Evolutionary conservation across 1,140 invertebrate genomes (phyloP), one percentile per base, ranked within the genome.

Genomic region (Lasioglossum baleicum): DNA sequence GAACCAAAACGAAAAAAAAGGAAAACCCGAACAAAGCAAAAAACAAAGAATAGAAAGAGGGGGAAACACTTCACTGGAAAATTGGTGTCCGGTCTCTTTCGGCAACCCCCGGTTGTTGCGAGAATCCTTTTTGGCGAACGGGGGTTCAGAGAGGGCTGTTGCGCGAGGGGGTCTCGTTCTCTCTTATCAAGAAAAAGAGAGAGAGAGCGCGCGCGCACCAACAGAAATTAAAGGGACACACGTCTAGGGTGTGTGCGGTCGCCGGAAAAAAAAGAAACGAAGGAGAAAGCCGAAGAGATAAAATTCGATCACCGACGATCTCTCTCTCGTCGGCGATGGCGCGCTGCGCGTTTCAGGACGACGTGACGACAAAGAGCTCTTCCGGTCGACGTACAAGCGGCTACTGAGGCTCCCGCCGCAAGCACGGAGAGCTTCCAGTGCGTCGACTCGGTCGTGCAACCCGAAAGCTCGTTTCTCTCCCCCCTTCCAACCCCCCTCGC

Each of bases 391-490:
- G 91, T 90, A 90, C 91, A 90, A 89, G 89, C 90, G 91, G 91
- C 91, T 91, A 93, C 92, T 93, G 92, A 93, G 84, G 89, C 92
- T 91, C 88, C 89, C 90, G 90, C 89, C 89, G 91, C 90, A 91
- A 92, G 91, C 90, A 88, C 90, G 82, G 75, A 80, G 85, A 92
- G 90, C 92, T 92, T 92, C 83, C 91, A 92, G 81, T 92, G 92
- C 91, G 92, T 92, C 92, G 92, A 92, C 92, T 89, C 89, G 90
- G 89, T 87, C 82, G 83, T 75, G 70, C 81, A 85, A 84, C 81
- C 83, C 83, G 80, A 89, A 91, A 90, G 90, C 91, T 91, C 91
- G 85, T 88, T 89, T 64, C 90, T 90, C 91, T 89, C 80, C 58
- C 76, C 61, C 61, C 61, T 58, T 71, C 66, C 40, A 67, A 44